Percentiles rank a stretch among this genome's conserved stretches.
These are phyloP conservation scores for Umimayanthus chanpuru DNA, from an alignment of 92 coral and sea anemone species.

Conservation along the genomic window DNA sequence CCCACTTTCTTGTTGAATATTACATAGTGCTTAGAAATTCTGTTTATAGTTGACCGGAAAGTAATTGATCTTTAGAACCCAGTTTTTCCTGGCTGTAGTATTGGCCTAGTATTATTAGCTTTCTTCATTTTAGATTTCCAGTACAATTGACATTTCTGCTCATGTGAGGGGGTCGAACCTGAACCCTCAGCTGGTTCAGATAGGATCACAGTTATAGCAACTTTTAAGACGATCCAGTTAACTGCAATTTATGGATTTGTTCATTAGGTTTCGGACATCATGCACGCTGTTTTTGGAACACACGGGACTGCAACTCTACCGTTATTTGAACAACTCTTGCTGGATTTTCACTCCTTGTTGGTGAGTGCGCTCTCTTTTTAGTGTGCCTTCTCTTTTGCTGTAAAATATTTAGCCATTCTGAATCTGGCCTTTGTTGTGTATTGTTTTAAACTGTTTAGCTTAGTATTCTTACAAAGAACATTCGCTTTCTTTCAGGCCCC, in stretches of 20 bases:
- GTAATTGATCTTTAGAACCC: too few relatives aligned
- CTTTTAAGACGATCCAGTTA: neutral
- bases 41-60: too few relatives aligned
- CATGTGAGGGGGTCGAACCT: neutral
- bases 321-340: slow-evolving; percentile 87
- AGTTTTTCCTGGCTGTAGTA: too few relatives aligned
- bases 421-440: neutral
- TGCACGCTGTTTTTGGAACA: slow-evolving; percentile 94
- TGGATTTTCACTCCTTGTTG: slow-evolving; percentile 85
- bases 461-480: slow-evolving; percentile 2
- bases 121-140: neutral
- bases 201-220: neutral
- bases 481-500: slow-evolving; percentile 57
- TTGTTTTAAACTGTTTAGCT: too few relatives aligned
- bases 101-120: too few relatives aligned
- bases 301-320: slow-evolving; percentile 79
- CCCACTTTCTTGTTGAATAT: too few relatives aligned
- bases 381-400: too few relatives aligned
- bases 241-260: neutral
- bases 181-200: too few relatives aligned
- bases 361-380: slow-evolving; percentile 57
- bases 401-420: too few relatives aligned
- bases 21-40: too few relatives aligned
- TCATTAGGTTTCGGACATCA: slow-evolving; percentile 87
- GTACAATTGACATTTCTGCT: neutral